These are phyloP conservation scores for Pseudochaenichthys georgianus DNA, from an alignment of 2,797 vertebrate species.

Conservation along the genomic window DNA sequence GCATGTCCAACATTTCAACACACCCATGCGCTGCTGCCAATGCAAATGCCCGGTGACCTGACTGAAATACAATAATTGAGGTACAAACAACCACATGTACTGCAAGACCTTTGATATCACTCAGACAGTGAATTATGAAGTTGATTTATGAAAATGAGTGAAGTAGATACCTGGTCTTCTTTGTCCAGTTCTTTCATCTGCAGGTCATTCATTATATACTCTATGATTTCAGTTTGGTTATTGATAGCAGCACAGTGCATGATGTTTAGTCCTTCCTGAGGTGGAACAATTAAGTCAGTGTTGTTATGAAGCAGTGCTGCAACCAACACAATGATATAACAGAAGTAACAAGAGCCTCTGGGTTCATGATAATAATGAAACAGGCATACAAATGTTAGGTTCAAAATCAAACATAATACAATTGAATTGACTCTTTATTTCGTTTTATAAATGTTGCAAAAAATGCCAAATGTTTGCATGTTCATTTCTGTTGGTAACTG, in stretches of 20 bases:
- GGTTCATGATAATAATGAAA: not conserved
- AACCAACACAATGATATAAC: not conserved
- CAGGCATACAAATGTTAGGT: not conserved
- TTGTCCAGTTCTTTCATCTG: slow-evolving; percentile 91
- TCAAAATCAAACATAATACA: slow-evolving; percentile 5
- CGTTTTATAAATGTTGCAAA: not conserved
- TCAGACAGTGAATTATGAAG: not conserved
- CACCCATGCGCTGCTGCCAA: slow-evolving; percentile 90
- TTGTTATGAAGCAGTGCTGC: not conserved
- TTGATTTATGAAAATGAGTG: not conserved
- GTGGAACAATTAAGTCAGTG: not conserved
- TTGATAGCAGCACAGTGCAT: slow-evolving; percentile 93
- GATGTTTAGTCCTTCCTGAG: slow-evolving; percentile 90
- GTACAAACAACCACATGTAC: not conserved
- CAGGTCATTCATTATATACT: slow-evolving; percentile 92
- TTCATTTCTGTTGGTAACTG: not conserved
- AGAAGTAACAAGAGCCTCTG: not conserved
- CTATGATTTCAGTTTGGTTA: slow-evolving; percentile 87
- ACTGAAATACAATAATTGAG: slow-evolving; percentile 62
- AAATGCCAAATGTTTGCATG: not conserved
- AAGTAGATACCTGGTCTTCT: slow-evolving; percentile 84
- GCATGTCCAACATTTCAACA: slow-evolving; percentile 84
- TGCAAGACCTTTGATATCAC: not conserved
- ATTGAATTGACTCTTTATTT: not conserved
- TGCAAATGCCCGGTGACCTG: slow-evolving; percentile 87